phyloP scores from a whole-genome alignment of 2,888 invertebrate species.

The Eupeodes latifasciatus region DNA sequence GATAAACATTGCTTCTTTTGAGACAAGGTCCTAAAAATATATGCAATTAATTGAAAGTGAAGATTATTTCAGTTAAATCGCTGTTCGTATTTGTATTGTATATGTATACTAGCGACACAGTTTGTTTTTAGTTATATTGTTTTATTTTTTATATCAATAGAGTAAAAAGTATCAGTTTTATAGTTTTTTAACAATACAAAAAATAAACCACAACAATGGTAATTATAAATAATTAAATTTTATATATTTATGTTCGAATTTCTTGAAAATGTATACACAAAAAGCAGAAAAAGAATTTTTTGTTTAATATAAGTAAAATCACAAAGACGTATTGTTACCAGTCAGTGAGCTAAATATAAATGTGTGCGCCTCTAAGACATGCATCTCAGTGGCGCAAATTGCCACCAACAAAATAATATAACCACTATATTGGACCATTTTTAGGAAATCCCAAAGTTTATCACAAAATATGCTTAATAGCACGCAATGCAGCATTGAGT shows the following conservation, averaged over 20 bases:
- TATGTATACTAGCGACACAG: background rate
- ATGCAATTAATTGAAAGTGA: background rate
- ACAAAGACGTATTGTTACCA: slow-evolving; percentile 83
- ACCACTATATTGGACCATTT: slow-evolving; percentile 89
- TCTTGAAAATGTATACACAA: slow-evolving; percentile 37
- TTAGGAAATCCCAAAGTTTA: slow-evolving; percentile 91
- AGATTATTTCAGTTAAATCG: background rate
- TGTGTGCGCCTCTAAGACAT: slow-evolving; percentile 87
- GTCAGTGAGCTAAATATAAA: slow-evolving; percentile 85
- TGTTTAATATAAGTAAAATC: slow-evolving; percentile 79
- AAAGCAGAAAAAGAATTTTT: slow-evolving; percentile 29
- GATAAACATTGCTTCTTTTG: background rate
- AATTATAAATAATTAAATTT: slow-evolving; percentile 36
- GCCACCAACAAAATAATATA: slow-evolving; percentile 88
- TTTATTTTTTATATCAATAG: slow-evolving; percentile 7
- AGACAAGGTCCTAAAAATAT: background rate
- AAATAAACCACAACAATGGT: slow-evolving; percentile 42
- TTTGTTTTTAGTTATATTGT: background rate
- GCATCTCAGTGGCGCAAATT: slow-evolving; percentile 90
- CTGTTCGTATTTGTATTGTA: background rate
- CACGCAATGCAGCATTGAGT: slow-evolving; percentile 90
- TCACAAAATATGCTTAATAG: slow-evolving; percentile 92
- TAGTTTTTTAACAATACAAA: slow-evolving; percentile 15
- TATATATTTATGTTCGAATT: background rate
- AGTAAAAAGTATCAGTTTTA: slow-evolving; percentile 28